These are phyloP conservation scores for Pseudomyrmex sp. DNA, from an alignment of 1,140 invertebrate genomes.

Conservation along the genomic window DNA sequence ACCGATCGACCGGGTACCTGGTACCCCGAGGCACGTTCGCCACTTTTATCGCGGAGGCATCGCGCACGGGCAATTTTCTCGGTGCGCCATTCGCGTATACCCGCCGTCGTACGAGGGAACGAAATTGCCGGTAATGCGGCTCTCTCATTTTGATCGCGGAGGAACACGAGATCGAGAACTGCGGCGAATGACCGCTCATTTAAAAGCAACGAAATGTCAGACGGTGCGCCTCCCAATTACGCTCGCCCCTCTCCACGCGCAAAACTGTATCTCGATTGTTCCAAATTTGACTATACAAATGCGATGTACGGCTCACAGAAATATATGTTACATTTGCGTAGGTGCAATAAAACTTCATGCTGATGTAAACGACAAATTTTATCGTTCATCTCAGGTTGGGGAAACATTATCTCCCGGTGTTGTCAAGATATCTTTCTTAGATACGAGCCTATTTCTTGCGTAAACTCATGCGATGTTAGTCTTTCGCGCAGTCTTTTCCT, in stretches of 20 bases:
- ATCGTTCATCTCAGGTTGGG: not conserved
- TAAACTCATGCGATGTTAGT: slow-evolving; percentile 44
- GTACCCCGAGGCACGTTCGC: slow-evolving; percentile 64
- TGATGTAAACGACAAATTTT: not conserved
- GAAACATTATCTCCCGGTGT: slow-evolving; percentile 6
- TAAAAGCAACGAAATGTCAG: not conserved
- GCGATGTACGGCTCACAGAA: not conserved
- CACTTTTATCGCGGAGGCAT: slow-evolving; percentile 67
- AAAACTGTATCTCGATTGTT: not conserved
- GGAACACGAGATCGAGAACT: slow-evolving; percentile 46
- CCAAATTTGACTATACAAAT: not conserved
- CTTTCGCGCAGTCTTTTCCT: not conserved
- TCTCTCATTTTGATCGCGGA: slow-evolving; percentile 7
- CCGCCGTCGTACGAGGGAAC: slow-evolving; percentile 13
- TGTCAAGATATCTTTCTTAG: not conserved
- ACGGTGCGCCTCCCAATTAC: too few relatives aligned
- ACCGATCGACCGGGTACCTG: slow-evolving; percentile 68
- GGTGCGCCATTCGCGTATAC: slow-evolving; percentile 48
- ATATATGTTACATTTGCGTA: not conserved
- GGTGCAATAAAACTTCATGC: not conserved
- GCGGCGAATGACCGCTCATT: slow-evolving; percentile 30
- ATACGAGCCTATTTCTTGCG: slow-evolving; percentile 24
- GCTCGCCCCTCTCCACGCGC: too few relatives aligned
- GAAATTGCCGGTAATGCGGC: slow-evolving; percentile 61
- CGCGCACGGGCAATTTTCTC: slow-evolving; percentile 64